A percentile compares a stretch with the other conserved stretches of the same genome.
Evolutionary conservation across 2,113 vertebrate genomes (phyloP).

Genomic region (Thinocorus orbignyianus): DNA sequence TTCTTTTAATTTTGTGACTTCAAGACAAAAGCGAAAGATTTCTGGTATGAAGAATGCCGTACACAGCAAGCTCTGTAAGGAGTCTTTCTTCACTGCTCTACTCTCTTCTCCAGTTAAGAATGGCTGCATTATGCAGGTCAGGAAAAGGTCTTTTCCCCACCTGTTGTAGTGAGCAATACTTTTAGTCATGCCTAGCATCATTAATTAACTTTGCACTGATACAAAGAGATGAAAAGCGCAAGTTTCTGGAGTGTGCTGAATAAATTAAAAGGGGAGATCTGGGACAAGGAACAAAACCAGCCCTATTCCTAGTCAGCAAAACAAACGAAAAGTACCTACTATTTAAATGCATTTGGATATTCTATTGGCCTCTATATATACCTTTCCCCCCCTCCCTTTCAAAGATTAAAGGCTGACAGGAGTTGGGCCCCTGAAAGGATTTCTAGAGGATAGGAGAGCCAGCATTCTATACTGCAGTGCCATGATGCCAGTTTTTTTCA

Average conservation of each 20-base stretch:
- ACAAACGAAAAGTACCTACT: not conserved
- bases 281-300: not conserved
- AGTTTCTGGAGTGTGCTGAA: not conserved
- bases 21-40: not conserved
- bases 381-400: not conserved
- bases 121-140: not conserved
- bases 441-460: not conserved
- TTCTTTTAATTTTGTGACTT: not conserved
- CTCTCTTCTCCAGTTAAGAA: not conserved
- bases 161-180: not conserved
- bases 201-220: not conserved
- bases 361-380: rapidly evolving
- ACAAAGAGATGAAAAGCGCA: not conserved
- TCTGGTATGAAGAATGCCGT: not conserved
- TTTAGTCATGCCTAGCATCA: not conserved
- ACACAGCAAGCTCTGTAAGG: not conserved
- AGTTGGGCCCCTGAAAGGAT: not conserved
- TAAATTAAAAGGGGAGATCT: not conserved
- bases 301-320: not conserved
- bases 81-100: not conserved
- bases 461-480: not conserved
- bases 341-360: not conserved
- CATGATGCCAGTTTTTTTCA: not conserved
- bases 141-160: not conserved
- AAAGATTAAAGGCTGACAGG: not conserved